phyloP scores from a whole-genome alignment of 2,888 invertebrate species.

The Trichopria drosophilae region DNA sequence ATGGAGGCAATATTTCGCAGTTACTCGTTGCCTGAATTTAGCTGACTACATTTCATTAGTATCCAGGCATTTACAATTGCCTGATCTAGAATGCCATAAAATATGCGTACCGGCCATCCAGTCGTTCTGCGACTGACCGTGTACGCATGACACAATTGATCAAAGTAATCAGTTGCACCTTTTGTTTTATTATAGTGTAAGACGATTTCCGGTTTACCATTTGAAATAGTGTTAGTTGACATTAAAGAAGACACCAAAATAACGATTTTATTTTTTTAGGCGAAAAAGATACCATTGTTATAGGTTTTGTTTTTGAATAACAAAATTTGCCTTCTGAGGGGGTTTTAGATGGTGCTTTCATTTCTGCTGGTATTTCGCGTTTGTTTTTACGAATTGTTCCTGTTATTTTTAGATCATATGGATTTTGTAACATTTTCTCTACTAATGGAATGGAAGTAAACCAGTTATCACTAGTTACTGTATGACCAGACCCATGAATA shows the following conservation, averaged over 20 bases:
- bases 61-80: no score
- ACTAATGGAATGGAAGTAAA: background rate
- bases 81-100: no score
- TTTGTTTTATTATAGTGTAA: slow-evolving; percentile 36
- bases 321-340: no score
- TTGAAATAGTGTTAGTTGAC: background rate
- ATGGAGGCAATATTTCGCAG: no score
- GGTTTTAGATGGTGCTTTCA: no score
- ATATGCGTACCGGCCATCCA: slow-evolving; percentile 35
- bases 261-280: background rate
- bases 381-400: no score
- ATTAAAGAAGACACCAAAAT: background rate
- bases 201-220: slow-evolving; percentile 32
- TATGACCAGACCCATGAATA: slow-evolving; percentile 13
- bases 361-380: no score
- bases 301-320: no score
- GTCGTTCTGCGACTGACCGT: slow-evolving; percentile 20
- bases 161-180: slow-evolving; percentile 36
- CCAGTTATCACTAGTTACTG: no score
- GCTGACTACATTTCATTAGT: no score
- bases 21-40: no score
- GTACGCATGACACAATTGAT: slow-evolving; percentile 32
- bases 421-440: background rate
- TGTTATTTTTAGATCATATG: background rate
- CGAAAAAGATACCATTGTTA: background rate